These are phyloP conservation scores for Ophioninae sp. DNA, from an alignment of 2,888 invertebrate genomes.

Conservation along the genomic window DNA sequence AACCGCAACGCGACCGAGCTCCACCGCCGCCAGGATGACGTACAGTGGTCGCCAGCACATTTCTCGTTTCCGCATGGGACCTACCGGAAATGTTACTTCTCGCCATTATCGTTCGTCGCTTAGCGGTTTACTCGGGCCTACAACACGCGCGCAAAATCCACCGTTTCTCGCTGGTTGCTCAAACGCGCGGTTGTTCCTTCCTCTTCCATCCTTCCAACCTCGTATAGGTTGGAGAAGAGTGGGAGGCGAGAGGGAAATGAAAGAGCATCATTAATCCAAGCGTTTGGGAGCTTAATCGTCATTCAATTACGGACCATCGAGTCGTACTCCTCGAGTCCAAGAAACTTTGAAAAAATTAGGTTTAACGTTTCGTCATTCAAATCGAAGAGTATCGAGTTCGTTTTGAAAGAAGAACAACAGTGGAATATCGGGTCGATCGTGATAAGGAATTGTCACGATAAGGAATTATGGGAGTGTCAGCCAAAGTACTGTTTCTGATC, in stretches of 20 bases:
- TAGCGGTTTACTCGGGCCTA: constrained; percentile 57
- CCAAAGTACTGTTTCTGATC: constrained; percentile 13
- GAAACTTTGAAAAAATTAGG: background rate
- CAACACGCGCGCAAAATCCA: constrained; percentile 9
- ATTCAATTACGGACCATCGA: constrained; percentile 44
- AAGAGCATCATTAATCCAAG: constrained; percentile 49
- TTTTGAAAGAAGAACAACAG: background rate
- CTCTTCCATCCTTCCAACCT: no score
- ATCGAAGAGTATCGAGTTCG: background rate
- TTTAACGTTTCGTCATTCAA: background rate
- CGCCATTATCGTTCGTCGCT: constrained; percentile 64
- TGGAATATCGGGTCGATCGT: background rate
- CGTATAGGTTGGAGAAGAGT: constrained; percentile 7
- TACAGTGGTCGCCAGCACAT: constrained; percentile 62
- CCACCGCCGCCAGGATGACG: constrained; percentile 59
- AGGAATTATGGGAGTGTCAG: constrained; percentile 10
- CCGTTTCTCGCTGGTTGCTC: constrained; percentile 13
- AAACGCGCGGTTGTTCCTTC: background rate
- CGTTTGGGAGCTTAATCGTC: constrained; percentile 54
- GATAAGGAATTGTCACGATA: background rate
- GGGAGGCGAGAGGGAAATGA: constrained; percentile 1
- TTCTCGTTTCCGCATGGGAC: constrained; percentile 61
- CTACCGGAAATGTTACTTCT: constrained; percentile 63
- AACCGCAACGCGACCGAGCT: constrained; percentile 60
- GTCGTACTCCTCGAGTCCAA: constrained; percentile 1